Evolutionary conservation across 2,113 vertebrate species (phyloP).

Genomic region (Labeo rohita): DNA sequence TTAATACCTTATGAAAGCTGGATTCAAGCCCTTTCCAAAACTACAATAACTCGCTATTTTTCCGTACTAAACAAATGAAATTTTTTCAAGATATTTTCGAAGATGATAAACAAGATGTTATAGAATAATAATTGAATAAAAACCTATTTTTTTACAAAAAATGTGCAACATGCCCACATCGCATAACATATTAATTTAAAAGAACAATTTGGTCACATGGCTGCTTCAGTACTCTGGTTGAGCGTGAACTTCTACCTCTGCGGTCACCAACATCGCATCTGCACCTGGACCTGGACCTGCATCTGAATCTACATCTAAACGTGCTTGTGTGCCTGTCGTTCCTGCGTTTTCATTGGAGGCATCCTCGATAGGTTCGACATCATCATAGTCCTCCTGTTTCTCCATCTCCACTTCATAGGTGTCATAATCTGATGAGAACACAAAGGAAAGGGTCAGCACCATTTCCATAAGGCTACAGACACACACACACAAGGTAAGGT

Average conservation of each 20-base stretch:
- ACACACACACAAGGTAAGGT: neutral
- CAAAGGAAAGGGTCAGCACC: neutral
- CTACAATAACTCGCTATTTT: no score
- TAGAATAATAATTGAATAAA: no score
- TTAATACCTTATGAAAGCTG: no score
- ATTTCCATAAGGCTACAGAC: neutral
- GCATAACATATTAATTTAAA: neutral
- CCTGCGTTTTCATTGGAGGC: neutral
- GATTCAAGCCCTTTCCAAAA: no score
- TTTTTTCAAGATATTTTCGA: no score
- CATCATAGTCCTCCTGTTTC: constrained; percentile 61
- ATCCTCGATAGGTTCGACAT: constrained; percentile 44
- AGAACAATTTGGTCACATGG: neutral
- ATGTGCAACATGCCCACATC: no score
- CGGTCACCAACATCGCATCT: neutral
- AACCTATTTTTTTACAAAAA: no score
- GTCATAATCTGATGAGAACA: constrained; percentile 51
- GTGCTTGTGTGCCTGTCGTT: neutral
- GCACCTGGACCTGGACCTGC: neutral
- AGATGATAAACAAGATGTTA: no score
- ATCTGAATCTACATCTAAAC: neutral
- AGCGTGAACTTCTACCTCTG: constrained; percentile 53
- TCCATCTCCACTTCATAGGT: constrained; percentile 60
- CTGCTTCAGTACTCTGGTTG: constrained; percentile 15
- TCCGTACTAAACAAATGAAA: no score